These are phyloP conservation scores for Danionella cerebrum DNA, from an alignment of 2,113 vertebrate genomes.

Conservation along the genomic window DNA sequence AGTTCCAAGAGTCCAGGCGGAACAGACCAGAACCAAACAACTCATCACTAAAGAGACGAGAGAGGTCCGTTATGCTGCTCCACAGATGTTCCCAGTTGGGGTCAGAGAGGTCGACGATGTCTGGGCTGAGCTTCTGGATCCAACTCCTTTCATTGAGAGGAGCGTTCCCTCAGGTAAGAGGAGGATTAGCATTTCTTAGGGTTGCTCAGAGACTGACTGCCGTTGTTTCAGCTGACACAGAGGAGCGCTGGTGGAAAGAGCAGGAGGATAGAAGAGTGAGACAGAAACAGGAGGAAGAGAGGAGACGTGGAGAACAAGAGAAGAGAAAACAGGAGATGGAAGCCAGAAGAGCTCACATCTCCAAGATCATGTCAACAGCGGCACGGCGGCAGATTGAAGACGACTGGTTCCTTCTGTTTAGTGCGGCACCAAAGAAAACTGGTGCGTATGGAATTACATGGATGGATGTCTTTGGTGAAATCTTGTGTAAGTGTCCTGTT, in stretches of 20 bases:
- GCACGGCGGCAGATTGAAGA: slow-evolving; percentile 31
- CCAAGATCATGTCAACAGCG: slow-evolving; percentile 26
- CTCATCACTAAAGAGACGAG: background rate
- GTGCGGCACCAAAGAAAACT: slow-evolving; percentile 6
- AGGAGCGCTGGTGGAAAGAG: slow-evolving; percentile 27
- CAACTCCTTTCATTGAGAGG: background rate
- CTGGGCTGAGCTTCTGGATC: slow-evolving; percentile 18
- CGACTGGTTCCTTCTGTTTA: slow-evolving; percentile 62
- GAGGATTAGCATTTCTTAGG: background rate
- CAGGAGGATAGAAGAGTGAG: slow-evolving; percentile 39
- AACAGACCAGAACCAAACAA: background rate
- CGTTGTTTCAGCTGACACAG: background rate
- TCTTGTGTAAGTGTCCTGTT: too few species aligned
- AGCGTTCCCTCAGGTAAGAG: background rate
- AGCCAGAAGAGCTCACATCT: background rate
- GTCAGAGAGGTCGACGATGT: slow-evolving; percentile 20
- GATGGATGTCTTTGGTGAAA: too few species aligned
- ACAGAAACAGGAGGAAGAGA: slow-evolving; percentile 36
- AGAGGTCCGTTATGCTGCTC: background rate
- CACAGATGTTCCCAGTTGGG: slow-evolving; percentile 25
- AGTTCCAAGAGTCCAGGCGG: background rate
- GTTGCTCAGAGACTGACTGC: too few species aligned
- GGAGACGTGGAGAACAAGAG: background rate
- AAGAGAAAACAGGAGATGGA: background rate
- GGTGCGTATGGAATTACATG: background rate